Evolutionary conservation across 92 coral and sea anemone genomes (phyloP), one percentile per base, ranked within the genome.

Genomic region (Siderastrea siderea): DNA sequence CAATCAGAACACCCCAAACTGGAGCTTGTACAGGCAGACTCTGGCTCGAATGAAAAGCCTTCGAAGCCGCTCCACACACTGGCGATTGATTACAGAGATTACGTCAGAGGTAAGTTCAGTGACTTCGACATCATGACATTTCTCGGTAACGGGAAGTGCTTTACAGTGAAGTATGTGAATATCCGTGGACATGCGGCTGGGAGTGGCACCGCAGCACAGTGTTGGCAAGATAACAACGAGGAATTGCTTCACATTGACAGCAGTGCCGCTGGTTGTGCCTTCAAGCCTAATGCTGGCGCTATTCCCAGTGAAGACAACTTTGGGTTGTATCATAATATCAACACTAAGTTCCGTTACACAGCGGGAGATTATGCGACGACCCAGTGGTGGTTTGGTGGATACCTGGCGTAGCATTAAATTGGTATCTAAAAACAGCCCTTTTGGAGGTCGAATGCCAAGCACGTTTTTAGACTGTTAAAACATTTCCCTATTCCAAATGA

Each of bases 301-400:
- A 26, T 26, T 26, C 8, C 79, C 3, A 58, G 68, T 65, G 93
- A 81, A 68, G 93, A 90, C 74, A 79, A 86, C 80, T 90, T 90
- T 62, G 93, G 93, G 15, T 50, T 13, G 47, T 74, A 74, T 53
- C 62, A 7, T 0, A 0, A 38, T 10, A n/a, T 57, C 17, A 86
- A 73, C 74, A 47, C 12, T 0, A 43, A 17, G 2, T 86, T 86
- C 57, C 87, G 91, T 7, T 90, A 91, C 46, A 46, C 74, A 0
- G 68, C 12, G 4, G 48, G 26, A 10, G 17, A 51, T 1, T 47
- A 46, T 26, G 66, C 88, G 1, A 86, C 91, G 13, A 90, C 93
- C 53, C 83, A 90, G 58, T 80, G 74, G 78, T 90, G 93, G 93
- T 77, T 86, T 60, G 91, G 91, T 4, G 91, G 91, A 70, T 87